These are phyloP conservation scores for Melanotaenia pygmaea DNA, from an alignment of 2,797 vertebrate genomes.

Conservation along the genomic window DNA sequence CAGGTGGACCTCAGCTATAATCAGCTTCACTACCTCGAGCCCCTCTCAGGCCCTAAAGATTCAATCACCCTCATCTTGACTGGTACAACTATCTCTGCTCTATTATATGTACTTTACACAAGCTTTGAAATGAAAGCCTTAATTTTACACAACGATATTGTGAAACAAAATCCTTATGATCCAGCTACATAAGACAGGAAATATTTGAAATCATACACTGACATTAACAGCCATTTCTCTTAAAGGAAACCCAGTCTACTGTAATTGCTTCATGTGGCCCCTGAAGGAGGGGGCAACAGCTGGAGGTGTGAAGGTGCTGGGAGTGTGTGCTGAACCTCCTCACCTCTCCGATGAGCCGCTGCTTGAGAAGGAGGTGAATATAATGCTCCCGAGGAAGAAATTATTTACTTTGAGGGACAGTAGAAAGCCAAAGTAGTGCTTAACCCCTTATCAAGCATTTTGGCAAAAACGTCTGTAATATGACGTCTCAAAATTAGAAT, in stretches of 20 bases:
- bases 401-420: too few species aligned
- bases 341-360: slow-evolving; percentile 84
- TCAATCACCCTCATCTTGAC: slow-evolving; percentile 84
- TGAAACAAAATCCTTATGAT: too few species aligned
- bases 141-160: neutral
- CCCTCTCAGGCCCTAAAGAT: slow-evolving; percentile 72
- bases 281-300: slow-evolving; percentile 83
- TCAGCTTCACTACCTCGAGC: slow-evolving; percentile 86
- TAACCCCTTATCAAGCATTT: too few species aligned
- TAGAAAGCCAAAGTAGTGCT: too few species aligned
- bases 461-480: too few species aligned
- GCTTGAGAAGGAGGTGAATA: too few species aligned
- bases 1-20: slow-evolving; percentile 88
- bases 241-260: slow-evolving; percentile 87
- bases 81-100: slow-evolving; percentile 46
- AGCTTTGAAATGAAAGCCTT: neutral
- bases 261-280: slow-evolving; percentile 87
- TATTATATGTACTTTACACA: neutral
- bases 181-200: neutral
- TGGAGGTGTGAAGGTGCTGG: slow-evolving; percentile 76
- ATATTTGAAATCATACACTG: neutral
- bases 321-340: slow-evolving; percentile 82
- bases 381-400: too few species aligned
- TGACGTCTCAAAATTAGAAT: too few species aligned
- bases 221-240: neutral